Conservation (phyloP, 2,113 vertebrate genomes). For the Pipra filicauda region DNA sequence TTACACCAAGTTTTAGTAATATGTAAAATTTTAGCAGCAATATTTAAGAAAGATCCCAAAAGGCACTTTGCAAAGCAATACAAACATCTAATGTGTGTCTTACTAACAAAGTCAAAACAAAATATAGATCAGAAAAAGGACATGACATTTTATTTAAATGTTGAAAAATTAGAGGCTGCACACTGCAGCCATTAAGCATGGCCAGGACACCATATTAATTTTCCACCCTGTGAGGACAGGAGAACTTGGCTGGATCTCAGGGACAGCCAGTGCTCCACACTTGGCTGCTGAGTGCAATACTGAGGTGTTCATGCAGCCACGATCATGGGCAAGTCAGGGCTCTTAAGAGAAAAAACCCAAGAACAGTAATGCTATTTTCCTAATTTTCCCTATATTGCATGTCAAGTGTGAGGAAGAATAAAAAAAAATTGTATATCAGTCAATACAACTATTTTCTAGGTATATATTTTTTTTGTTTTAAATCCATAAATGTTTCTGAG, state of each 20-base stretch:
- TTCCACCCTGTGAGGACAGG: not conserved
- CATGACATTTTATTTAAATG: not conserved
- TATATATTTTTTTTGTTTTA: not conserved
- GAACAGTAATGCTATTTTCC: not conserved
- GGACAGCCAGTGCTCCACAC: fast-evolving
- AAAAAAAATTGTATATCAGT: not conserved
- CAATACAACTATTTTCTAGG: not conserved
- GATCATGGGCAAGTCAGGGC: fast-evolving
- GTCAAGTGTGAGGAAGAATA: not conserved
- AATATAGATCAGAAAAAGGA: not conserved
- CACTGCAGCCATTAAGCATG: not conserved
- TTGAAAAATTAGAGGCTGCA: not conserved
- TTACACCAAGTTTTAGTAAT: not conserved
- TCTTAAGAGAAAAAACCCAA: not conserved
- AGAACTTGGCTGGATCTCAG: not conserved
- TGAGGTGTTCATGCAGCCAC: not conserved
- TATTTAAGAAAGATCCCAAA: not conserved
- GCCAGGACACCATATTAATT: not conserved
- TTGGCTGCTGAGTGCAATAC: not conserved
- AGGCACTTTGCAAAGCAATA: not conserved
- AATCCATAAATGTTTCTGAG: not conserved
- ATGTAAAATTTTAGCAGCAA: not conserved
- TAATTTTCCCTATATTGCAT: not conserved
- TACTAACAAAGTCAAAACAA: not conserved
- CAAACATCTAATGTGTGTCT: not conserved